Evolutionary conservation across 2,888 invertebrate species (phyloP).

Genomic region (Carcina quercana): DNA sequence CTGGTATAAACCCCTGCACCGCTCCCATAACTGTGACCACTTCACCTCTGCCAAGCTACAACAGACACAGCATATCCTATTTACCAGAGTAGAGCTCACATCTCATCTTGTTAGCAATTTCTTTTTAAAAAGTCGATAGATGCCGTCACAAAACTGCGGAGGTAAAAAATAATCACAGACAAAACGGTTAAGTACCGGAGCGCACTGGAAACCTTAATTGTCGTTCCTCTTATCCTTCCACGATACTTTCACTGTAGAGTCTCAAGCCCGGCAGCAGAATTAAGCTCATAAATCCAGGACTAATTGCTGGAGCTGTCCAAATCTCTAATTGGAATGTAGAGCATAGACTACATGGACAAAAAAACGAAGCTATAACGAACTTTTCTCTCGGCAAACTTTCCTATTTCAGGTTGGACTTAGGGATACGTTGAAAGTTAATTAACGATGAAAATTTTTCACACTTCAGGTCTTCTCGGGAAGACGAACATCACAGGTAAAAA

Average conservation of each 20-base stretch:
- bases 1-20: too few relatives aligned
- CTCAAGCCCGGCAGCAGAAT: slow-evolving; percentile 30
- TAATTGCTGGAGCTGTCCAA: slow-evolving; percentile 46
- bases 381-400: slow-evolving; percentile 65
- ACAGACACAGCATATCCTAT: too few relatives aligned
- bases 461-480: slow-evolving; percentile 77
- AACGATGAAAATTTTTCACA: slow-evolving; percentile 73
- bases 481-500: slow-evolving; percentile 74
- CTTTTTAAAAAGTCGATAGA: too few relatives aligned
- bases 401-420: slow-evolving; percentile 70
- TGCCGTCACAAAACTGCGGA: background rate
- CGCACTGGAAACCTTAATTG: slow-evolving; percentile 28
- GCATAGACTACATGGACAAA: slow-evolving; percentile 25
- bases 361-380: slow-evolving; percentile 34
- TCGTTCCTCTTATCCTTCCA: slow-evolving; percentile 31
- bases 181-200: too few relatives aligned
- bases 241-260: slow-evolving; percentile 31
- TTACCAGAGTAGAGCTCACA: too few relatives aligned
- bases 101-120: too few relatives aligned
- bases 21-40: too few relatives aligned
- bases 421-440: slow-evolving; percentile 59
- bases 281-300: slow-evolving; percentile 40
- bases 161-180: slow-evolving; percentile 1
- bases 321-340: slow-evolving; percentile 47
- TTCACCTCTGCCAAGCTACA: too few relatives aligned